Percentiles rank a stretch among this genome's conserved stretches.
Conservation (phyloP, 1,140 invertebrate species). For the Vollenhovia emeryi region DNA sequence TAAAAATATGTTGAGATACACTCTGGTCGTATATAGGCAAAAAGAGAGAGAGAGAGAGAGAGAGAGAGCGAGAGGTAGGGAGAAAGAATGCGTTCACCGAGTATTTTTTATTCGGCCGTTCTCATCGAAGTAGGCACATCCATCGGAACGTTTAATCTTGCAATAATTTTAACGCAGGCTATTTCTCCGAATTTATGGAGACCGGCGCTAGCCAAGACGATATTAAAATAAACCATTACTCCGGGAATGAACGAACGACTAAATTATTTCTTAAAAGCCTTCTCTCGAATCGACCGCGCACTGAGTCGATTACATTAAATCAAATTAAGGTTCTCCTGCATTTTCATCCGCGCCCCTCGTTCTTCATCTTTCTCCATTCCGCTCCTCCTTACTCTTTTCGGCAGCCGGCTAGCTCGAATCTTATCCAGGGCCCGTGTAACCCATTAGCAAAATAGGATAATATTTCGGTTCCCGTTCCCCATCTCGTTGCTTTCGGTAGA, state of each 20-base stretch:
- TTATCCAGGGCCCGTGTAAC: conserved; percentile 15
- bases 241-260: conserved; percentile 43
- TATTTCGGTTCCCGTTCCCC: conserved; percentile 31
- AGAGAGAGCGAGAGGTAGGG: no score
- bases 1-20: conserved; percentile 9
- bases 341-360: conserved; percentile 28
- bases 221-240: conserved; percentile 58
- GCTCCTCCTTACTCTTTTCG: conserved; percentile 13
- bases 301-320: conserved; percentile 60
- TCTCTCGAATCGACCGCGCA: conserved; percentile 43
- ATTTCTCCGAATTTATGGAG: conserved; percentile 36
- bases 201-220: conserved; percentile 5
- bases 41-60: not conserved
- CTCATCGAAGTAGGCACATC: not conserved
- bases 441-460: conserved; percentile 58
- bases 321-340: conserved; percentile 54
- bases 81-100: not conserved
- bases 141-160: conserved; percentile 19
- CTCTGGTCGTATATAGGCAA: not conserved
- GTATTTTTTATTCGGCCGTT: not conserved
- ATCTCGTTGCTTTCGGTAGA: not conserved
- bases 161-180: conserved; percentile 34
- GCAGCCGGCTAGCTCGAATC: conserved; percentile 11
- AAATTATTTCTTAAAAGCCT: conserved; percentile 58
- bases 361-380: not conserved